Conservation (phyloP, 2,113 vertebrate genomes). For the Trogon melanurus region DNA sequence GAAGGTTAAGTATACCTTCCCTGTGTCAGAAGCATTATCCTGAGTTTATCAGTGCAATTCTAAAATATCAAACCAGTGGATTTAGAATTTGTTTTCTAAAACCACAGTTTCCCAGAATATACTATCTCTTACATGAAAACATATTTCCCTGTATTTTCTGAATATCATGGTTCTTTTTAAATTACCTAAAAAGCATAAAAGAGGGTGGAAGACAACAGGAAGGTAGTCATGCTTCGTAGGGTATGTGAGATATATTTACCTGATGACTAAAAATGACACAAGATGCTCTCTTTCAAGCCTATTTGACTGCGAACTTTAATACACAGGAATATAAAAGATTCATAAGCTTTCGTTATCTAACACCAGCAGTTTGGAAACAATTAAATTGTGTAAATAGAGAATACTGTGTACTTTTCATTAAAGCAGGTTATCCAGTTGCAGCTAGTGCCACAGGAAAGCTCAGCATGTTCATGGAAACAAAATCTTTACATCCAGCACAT, state of each 20-base stretch:
- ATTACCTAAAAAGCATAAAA: background rate
- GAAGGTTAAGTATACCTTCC: background rate
- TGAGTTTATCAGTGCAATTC: background rate
- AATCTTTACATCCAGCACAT: background rate
- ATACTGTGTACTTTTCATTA: background rate
- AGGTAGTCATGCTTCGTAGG: background rate
- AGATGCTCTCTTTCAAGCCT: background rate
- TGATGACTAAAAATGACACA: background rate
- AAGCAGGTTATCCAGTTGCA: background rate
- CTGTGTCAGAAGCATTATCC: background rate
- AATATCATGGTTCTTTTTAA: background rate
- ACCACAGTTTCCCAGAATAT: background rate
- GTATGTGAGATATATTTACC: background rate
- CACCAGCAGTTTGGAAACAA: constrained; percentile 32
- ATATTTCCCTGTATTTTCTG: background rate
- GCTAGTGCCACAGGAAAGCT: background rate
- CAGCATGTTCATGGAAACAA: background rate
- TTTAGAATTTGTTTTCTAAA: background rate
- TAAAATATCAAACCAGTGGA: background rate
- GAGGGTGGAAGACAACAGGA: background rate
- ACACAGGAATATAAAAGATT: constrained; percentile 33
- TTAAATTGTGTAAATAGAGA: constrained; percentile 29
- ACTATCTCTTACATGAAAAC: background rate
- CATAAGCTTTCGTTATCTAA: constrained; percentile 30
- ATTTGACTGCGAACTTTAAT: constrained; percentile 21